Conservation (phyloP, 2,888 invertebrate genomes). For the Drosophila atripex region DNA sequence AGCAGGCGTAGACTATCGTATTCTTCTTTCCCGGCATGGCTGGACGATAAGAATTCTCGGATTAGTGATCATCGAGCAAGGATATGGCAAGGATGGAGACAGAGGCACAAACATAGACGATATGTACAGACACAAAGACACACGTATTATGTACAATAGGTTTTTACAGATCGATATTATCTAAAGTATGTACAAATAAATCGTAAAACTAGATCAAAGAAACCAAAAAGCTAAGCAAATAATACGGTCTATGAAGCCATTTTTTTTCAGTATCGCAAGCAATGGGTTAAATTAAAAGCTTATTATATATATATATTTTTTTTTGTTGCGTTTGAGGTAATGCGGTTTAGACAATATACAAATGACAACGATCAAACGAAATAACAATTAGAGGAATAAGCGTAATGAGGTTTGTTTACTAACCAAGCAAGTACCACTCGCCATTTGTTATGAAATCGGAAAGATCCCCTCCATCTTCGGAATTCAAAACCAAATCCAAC, state of each 20-base stretch:
- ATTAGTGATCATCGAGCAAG: constrained; percentile 55
- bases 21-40: constrained; percentile 97
- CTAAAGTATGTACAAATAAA: constrained; percentile 33
- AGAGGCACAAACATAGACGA: constrained; percentile 52
- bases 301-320: background rate
- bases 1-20: constrained; percentile 95
- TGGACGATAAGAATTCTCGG: constrained; percentile 83
- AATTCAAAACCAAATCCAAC: constrained; percentile 98
- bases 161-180: constrained; percentile 14
- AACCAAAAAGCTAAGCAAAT: constrained; percentile 44
- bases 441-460: constrained; percentile 99
- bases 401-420: constrained; percentile 84
- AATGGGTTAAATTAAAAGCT: constrained; percentile 26
- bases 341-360: constrained; percentile 59
- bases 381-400: constrained; percentile 64
- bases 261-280: constrained; percentile 44
- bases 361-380: constrained; percentile 63
- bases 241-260: constrained; percentile 55
- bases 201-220: constrained; percentile 11
- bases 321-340: constrained; percentile 13
- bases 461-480: constrained; percentile 96
- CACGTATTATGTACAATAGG: constrained; percentile 55
- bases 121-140: constrained; percentile 28
- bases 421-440: constrained; percentile 99
- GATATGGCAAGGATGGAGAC: constrained; percentile 41